Base-by-base conservation (phyloP, 2,113 vertebrate species). In the Catharus bicknelli region DNA sequence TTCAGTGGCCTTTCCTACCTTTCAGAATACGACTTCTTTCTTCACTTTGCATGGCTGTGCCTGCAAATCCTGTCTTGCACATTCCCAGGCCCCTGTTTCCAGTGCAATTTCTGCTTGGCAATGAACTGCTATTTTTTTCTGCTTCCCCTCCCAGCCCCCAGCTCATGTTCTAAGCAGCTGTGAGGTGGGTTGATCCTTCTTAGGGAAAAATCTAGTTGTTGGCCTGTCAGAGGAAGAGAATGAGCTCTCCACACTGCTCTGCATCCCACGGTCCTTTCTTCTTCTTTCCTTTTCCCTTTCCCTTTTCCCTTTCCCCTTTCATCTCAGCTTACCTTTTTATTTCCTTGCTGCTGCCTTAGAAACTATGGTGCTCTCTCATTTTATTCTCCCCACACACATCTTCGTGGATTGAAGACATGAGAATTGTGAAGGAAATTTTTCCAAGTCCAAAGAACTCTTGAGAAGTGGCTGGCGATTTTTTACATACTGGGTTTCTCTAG, bases 71-170 rank as follows among this genome's bases (percentile, higher is more conserved):
- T 38, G 51, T 84, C 66, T 72, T 59, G 15, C 58, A 72, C 0
- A 1, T 88, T 83, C 73, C 58, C 83, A 86, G 47, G 66, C 0
- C 16, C 68, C 43, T 75, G 23, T 73, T 87, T 92, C 36, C 55
- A 58, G 34, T 48, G 61, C 50, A 94, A 47, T 92, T 90, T 84
- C 69, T 96, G 53, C 34, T 95, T 89, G 86, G 73, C 86, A 90
- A 42, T 19, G n/a, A 93, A 11, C 17, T 61, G 30, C 58, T 90
- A 3, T 57, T 94, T 92, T 38, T 90, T 96, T 45, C 48, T 90
- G 73, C 62, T 95, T 88, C 51, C 74, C 70, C 25, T 94, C 66
- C 91, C 70, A 61, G 76, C 54, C 87, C 58, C 62, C 91, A 58
- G 83, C 34, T 92, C 79, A 48, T 59, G 63, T 70, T 91, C 57